phyloP scores from a whole-genome alignment of 2,113 vertebrate species.

The Solea solea region DNA sequence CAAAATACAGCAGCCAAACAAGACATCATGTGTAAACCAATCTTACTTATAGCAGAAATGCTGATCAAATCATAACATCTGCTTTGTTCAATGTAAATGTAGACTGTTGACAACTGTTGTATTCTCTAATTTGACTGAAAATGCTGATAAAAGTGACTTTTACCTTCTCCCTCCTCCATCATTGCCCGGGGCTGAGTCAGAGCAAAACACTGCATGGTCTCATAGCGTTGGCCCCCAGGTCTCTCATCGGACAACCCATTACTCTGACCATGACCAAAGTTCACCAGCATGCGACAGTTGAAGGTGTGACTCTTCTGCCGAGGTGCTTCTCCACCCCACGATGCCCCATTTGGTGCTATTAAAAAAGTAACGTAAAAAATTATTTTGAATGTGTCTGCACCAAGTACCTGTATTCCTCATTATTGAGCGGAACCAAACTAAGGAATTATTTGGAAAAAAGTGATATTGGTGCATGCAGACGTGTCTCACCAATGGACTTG shows the following conservation, averaged over 20 bases:
- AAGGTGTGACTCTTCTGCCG: conserved; percentile 97
- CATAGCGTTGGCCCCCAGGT: conserved; percentile 85
- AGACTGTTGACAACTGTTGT: not conserved
- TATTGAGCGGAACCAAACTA: too few species aligned
- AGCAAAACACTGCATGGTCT: conserved; percentile 99
- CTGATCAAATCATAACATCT: not conserved
- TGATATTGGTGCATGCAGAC: too few species aligned
- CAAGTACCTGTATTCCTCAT: not conserved
- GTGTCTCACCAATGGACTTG: conserved; percentile 87
- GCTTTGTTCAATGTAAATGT: not conserved
- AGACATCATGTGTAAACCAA: not conserved
- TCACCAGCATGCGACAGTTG: conserved; percentile 95
- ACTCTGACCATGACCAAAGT: conserved; percentile 80
- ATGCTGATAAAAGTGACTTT: conserved; percentile 8
- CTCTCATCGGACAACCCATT: conserved; percentile 84
- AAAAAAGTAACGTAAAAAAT: not conserved
- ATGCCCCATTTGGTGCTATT: conserved; percentile 87
- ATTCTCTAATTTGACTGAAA: not conserved
- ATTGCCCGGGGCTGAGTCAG: conserved; percentile 96
- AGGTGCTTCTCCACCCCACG: conserved; percentile 90
- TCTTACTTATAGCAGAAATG: not conserved
- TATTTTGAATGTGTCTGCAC: not conserved
- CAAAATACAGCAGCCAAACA: not conserved
- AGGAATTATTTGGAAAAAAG: too few species aligned
- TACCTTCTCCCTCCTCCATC: conserved; percentile 98